Evolutionary conservation across 2,797 vertebrate species (phyloP).

Genomic region (Bovichtus variegatus): DNA sequence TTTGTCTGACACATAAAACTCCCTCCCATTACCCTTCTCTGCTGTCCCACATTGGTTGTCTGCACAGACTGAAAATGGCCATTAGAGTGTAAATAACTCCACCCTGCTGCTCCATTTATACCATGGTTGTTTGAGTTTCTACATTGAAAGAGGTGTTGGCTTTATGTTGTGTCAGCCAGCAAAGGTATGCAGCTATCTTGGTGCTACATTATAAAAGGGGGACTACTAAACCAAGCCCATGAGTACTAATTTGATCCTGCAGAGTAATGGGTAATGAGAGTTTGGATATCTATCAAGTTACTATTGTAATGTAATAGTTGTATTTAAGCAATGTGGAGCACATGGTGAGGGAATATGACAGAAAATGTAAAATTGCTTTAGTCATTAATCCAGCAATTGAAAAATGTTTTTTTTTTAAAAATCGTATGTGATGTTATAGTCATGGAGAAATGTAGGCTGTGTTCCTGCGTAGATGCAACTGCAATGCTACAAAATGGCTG

Average conservation of each 20-base stretch:
- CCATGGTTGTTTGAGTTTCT: conserved; percentile 37
- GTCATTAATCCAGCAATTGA: not conserved
- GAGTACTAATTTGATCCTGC: conserved; percentile 7
- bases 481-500: conserved; percentile 82
- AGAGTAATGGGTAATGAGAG: conserved; percentile 20
- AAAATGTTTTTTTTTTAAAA: not conserved
- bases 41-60: conserved; percentile 60
- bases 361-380: not conserved
- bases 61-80: conserved; percentile 43
- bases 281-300: not conserved
- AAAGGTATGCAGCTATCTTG: not conserved
- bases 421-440: not conserved
- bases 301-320: conserved; percentile 7
- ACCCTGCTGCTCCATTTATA: conserved; percentile 54
- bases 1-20: conserved; percentile 52
- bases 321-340: conserved; percentile 1
- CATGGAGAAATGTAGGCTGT: conserved; percentile 1
- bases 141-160: conserved; percentile 37
- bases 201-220: not conserved
- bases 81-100: conserved; percentile 65
- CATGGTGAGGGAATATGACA: not conserved
- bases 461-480: conserved; percentile 37
- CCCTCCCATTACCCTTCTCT: conserved; percentile 62
- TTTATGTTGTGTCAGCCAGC: conserved; percentile 54
- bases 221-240: not conserved